Base-by-base conservation (phyloP, 2,888 invertebrate species). In the Pollenia labialis region DNA sequence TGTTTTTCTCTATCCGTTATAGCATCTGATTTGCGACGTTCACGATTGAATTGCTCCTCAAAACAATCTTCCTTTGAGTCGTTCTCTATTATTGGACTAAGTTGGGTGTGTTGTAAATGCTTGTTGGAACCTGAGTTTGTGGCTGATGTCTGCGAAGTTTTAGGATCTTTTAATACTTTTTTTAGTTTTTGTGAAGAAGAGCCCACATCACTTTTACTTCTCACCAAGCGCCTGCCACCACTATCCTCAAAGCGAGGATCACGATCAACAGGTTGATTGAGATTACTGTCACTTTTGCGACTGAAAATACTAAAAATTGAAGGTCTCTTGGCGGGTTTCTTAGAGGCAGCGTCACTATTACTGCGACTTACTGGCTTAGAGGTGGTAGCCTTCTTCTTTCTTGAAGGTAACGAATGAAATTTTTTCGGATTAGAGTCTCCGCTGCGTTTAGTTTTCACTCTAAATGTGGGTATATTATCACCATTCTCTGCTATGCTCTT, bases 21-120 rank as follows among this genome's bases (percentile, higher is more conserved):
- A 9, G 92, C 92, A 74, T 92, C 92, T 54, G 92, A 92, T 77
- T 92, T 92, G 72, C 92, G 92, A 18, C 92, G 89, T 85, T 92
- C 92, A 2, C 90, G 89, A 76, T 88, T 89, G 44, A 89, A 90
- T 12, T 90, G 89, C 68, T 91, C 90, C 18, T 89, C 94, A 18
- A 92, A 92, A 90, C 95, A 96, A 90, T 96, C 96, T 89, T 96
- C 96, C 88, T 95, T 94, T 16, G 95, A 96, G 12, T 96, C 95
- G 87, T 95, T 95, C 93, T 97, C 97, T 88, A 97, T 97, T 72
- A 97, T 97, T 0, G 97, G 97, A 10, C 97, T 96, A 23, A 97
- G 91, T 90, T 96, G 97, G 81, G 95, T 94, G 90, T 96, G 96
- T 88, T 95, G 95, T 80, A 95, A 94, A 85, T 95, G 94, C 32